These are phyloP conservation scores for Dioctria linearis DNA, from an alignment of 2,888 invertebrate genomes.

Conservation along the genomic window DNA sequence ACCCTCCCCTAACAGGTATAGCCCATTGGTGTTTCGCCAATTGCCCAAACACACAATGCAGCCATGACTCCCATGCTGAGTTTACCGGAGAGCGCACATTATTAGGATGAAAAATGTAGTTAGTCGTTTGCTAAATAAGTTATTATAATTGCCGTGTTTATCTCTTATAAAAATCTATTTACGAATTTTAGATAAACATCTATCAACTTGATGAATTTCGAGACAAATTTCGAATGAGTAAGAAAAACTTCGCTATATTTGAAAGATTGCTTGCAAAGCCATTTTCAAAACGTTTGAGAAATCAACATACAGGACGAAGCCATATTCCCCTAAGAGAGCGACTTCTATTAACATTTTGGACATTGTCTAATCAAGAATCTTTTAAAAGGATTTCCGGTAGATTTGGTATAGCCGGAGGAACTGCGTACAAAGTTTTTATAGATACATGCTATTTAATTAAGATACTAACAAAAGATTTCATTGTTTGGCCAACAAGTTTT, in stretches of 20 bases:
- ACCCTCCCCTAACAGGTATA: too few species aligned
- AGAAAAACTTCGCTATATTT: not conserved
- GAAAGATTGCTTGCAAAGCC: not conserved
- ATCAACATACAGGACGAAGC: not conserved
- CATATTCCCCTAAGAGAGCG: not conserved
- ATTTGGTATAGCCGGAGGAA: not conserved
- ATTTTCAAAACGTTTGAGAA: not conserved
- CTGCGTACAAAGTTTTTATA: not conserved
- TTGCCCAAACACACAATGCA: too few species aligned
- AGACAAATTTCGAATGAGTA: not conserved
- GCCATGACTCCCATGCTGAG: too few species aligned
- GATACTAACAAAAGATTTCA: not conserved
- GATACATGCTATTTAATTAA: not conserved
- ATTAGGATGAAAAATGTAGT: too few species aligned
- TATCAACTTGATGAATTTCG: slow-evolving; percentile 3
- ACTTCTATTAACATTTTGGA: not conserved
- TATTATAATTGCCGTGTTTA: too few species aligned
- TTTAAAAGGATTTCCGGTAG: not conserved
- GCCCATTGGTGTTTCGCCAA: too few species aligned
- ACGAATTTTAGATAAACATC: not conserved
- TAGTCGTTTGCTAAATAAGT: too few species aligned
- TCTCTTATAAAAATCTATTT: too few species aligned
- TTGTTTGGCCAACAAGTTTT: not conserved
- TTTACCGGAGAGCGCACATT: too few species aligned
- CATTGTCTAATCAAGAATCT: not conserved